Percentiles rank a stretch among this genome's conserved stretches.
phyloP scores from a whole-genome alignment of 2,888 invertebrate species.

The Aricia artaxerxes region DNA sequence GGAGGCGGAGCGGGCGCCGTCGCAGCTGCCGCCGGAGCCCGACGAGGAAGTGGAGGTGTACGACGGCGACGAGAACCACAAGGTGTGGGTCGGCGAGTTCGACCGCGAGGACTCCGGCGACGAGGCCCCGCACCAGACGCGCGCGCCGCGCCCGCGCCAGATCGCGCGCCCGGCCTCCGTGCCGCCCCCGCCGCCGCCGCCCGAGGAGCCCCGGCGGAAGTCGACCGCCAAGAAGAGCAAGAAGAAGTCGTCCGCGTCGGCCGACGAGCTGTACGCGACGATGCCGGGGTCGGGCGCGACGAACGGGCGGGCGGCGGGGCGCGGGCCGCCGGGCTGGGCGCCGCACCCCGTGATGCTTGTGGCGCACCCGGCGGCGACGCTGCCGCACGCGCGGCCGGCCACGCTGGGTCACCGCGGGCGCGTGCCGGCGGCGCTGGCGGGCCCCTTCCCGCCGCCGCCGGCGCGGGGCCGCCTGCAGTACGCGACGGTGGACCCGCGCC shows the following conservation, averaged over 20 bases:
- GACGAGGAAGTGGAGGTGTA: conserved; percentile 91
- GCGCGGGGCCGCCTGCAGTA: conserved; percentile 77
- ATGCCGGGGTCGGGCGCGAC: conserved; percentile 76
- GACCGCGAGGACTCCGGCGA: conserved; percentile 88
- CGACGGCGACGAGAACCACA: conserved; percentile 96
- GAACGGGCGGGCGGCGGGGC: conserved; percentile 69
- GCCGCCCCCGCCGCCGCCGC: conserved; percentile 90
- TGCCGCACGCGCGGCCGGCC: conserved; percentile 71
- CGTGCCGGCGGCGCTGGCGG: conserved; percentile 80
- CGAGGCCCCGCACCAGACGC: conserved; percentile 79
- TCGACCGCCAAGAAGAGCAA: conserved; percentile 78
- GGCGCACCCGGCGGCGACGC: conserved; percentile 70
- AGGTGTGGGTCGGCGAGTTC: conserved; percentile 94
- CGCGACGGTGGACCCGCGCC: conserved; percentile 83
- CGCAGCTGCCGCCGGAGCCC: conserved; percentile 62
- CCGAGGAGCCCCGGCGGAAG: conserved; percentile 83
- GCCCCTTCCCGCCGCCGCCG: conserved; percentile 66
- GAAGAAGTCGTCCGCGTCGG: conserved; percentile 79
- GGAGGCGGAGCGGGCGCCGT: conserved; percentile 81
- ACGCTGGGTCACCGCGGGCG: conserved; percentile 80
- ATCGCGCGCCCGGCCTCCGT: conserved; percentile 89
- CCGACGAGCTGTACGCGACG: conserved; percentile 80
- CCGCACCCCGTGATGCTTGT: conserved; percentile 75
- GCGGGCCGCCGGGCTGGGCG: conserved; percentile 72
- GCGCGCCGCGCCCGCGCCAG: conserved; percentile 89